A percentile compares a stretch with the other conserved stretches of the same genome.
Conservation (phyloP, 2,888 invertebrate species). For the Dynastes tityus region DNA sequence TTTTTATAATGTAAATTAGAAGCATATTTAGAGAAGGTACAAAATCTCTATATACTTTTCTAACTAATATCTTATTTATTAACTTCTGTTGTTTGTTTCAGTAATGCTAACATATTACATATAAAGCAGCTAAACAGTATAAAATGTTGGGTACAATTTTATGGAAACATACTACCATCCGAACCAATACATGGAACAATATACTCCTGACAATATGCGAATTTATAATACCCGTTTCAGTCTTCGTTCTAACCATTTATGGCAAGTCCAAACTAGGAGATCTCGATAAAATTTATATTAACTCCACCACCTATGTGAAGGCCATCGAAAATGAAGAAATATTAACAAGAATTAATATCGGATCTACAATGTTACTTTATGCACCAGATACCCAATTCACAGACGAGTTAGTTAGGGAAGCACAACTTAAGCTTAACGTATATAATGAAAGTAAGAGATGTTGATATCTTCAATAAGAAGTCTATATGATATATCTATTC, state of each 20-base stretch:
- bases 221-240: slow-evolving; percentile 63
- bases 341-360: slow-evolving; percentile 56
- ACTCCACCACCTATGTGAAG: slow-evolving; percentile 60
- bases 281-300: slow-evolving; percentile 63
- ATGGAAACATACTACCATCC: slow-evolving; percentile 66
- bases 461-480: too few species aligned
- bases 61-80: too few species aligned
- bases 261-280: slow-evolving; percentile 64
- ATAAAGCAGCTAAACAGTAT: too few species aligned
- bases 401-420: slow-evolving; percentile 61
- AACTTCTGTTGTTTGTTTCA: too few species aligned
- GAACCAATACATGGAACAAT: slow-evolving; percentile 63
- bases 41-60: too few species aligned
- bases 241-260: slow-evolving; percentile 67
- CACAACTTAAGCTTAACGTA: slow-evolving; percentile 62
- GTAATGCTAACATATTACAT: too few species aligned
- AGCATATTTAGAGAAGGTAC: too few species aligned
- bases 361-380: slow-evolving; percentile 59
- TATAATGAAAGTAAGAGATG: slow-evolving; percentile 63
- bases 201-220: slow-evolving; percentile 63
- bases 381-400: slow-evolving; percentile 63
- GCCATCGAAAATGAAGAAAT: slow-evolving; percentile 49
- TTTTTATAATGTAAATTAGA: too few species aligned
- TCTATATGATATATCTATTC: background rate
- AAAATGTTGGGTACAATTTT: slow-evolving; percentile 48